These are phyloP conservation scores for Deroplatys truncata DNA, from an alignment of 2,888 invertebrate species.

Conservation along the genomic window DNA sequence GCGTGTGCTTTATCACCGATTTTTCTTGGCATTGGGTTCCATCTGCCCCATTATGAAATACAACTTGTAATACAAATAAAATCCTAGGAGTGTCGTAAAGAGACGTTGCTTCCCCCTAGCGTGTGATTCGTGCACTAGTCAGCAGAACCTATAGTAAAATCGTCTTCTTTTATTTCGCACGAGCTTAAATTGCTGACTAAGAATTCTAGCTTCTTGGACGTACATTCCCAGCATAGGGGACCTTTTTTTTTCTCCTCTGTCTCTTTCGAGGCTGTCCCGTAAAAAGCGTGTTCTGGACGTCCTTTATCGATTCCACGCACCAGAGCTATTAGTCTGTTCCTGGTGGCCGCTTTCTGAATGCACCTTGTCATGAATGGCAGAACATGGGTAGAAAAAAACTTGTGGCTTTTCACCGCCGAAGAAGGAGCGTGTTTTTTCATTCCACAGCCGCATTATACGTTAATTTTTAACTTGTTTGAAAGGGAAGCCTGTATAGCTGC, in stretches of 20 bases:
- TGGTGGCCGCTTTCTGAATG: neutral
- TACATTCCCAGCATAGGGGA: neutral
- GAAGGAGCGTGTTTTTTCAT: neutral
- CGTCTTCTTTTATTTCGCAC: neutral
- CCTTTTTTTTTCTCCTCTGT: neutral
- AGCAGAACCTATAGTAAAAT: neutral
- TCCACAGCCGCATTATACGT: neutral
- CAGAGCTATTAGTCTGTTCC: neutral
- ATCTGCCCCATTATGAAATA: too few relatives aligned
- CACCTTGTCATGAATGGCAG: neutral
- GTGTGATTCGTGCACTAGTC: neutral
- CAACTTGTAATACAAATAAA: neutral
- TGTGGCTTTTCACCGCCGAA: neutral
- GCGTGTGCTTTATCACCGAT: too few relatives aligned
- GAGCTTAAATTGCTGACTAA: neutral
- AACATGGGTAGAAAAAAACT: neutral
- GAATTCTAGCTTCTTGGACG: neutral
- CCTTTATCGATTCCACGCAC: neutral
- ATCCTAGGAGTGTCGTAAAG: neutral
- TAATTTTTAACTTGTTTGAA: neutral
- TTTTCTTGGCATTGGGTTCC: too few relatives aligned
- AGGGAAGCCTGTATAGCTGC: neutral
- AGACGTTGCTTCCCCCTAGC: neutral
- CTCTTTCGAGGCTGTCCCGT: neutral
- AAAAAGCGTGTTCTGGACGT: neutral